Base-by-base conservation (phyloP, 2,888 invertebrate species). In the Epistrophe eligans region DNA sequence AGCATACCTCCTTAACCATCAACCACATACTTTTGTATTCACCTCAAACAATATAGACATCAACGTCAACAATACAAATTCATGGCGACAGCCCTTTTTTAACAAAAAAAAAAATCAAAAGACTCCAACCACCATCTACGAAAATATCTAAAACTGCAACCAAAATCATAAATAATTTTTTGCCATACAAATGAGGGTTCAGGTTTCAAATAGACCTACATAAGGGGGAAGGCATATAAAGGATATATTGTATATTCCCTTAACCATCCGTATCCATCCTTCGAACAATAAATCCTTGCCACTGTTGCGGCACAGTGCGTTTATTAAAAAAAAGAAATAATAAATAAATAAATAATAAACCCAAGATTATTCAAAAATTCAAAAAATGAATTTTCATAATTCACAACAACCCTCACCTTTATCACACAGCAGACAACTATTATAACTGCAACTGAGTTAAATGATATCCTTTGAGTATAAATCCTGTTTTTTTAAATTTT, bases 11-110 rank as follows among this genome's bases (percentile, higher is more conserved):
- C 72, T 72, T 72, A 58, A 58, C 58, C 58, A 45, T 35, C 57
- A 40, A 72, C 43, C 72, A 55, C 24, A 62, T 32, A 45, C 64
- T 64, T 40, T 67, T 77, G 58, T 72, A 72, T 67, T 84, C 80
- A 84, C 81, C 84, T 74, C 77, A 82, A 81, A 74, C 62, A 66
- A 70, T 73, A 67, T 32, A 84, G 77, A 81, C 70, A 79, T 85
- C 73, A 81, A 81, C 81, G 73, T 77, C 72, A 77, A 79, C 64
- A 79, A 67, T 55, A 60, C 57, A 45, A 67, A 45, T 77, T 77
- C 58, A 64, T 45, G 77, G 74, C 48, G 73, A 77, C 77, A 77
- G 74, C 77, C 77, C 77, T 72, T 70, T 50, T 50, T 67, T 50
- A 43, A 38, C 24, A 38, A 40, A 58, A n/a, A 10, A 57, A 28